Percentiles rank a stretch among this genome's conserved stretches.
Evolutionary conservation across 2,113 vertebrate genomes (phyloP).

Genomic region (Pseudorectes ferrugineus): DNA sequence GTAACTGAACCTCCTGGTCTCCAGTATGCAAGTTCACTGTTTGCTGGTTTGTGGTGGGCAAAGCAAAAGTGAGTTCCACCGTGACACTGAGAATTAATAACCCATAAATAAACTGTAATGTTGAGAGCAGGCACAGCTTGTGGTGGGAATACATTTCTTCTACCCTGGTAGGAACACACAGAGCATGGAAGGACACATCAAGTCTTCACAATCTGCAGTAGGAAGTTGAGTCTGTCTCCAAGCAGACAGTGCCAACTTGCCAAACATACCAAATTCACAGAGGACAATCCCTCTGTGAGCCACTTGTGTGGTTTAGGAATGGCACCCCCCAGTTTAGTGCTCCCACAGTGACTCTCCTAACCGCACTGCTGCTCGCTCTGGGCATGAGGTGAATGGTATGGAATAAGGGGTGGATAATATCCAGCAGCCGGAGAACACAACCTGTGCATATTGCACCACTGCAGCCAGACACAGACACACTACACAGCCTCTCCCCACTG

Average conservation of each 20-base stretch:
- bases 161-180: neutral
- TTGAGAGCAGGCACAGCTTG: neutral
- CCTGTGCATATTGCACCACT: accelerated
- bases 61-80: neutral
- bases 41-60: neutral
- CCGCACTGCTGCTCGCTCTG: neutral
- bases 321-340: neutral
- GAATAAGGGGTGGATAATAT: neutral
- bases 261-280: neutral
- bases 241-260: neutral
- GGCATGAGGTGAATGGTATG: too few species aligned
- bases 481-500: neutral
- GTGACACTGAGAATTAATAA: neutral
- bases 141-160: neutral
- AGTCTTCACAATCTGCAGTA: accelerated
- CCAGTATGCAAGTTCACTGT: neutral
- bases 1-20: neutral
- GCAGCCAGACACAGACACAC: neutral
- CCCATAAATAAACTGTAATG: neutral
- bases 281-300: neutral
- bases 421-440: neutral
- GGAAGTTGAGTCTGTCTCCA: neutral
- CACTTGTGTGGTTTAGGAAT: neutral
- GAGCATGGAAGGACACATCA: neutral
- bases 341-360: too few species aligned